Percentiles rank a stretch among this genome's conserved stretches.
Evolutionary conservation across 1,140 invertebrate genomes (phyloP).

Genomic region (Muscidifurax raptorellus): DNA sequence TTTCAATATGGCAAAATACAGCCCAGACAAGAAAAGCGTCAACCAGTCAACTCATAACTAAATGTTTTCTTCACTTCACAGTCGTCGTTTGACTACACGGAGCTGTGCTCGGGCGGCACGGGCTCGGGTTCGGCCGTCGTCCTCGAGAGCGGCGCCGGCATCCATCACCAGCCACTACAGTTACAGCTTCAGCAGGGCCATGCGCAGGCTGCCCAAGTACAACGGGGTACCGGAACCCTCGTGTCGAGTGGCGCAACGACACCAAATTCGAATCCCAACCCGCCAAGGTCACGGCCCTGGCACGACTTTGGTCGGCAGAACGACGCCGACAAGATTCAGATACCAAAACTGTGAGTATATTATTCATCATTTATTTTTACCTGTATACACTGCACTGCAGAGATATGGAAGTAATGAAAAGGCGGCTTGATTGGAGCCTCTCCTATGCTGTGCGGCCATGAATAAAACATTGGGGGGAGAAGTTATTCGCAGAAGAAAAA

Average conservation of each 20-base stretch:
- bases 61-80: constrained; percentile 64
- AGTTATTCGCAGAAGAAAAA: neutral
- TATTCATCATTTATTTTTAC: neutral
- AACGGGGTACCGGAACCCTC: constrained; percentile 74
- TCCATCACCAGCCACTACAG: constrained; percentile 73
- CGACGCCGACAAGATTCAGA: constrained; percentile 96
- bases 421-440: neutral
- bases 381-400: too few species aligned
- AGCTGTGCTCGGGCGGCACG: constrained; percentile 84
- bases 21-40: too few species aligned
- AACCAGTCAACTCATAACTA: too few species aligned
- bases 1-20: too few species aligned
- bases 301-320: constrained; percentile 94
- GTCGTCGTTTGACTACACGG: constrained; percentile 90
- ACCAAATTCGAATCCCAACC: constrained; percentile 78
- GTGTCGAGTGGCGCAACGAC: constrained; percentile 78
- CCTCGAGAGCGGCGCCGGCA: constrained; percentile 71
- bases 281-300: constrained; percentile 89
- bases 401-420: neutral
- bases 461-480: neutral
- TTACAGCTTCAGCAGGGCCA: constrained; percentile 70
- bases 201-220: constrained; percentile 57
- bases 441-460: neutral
- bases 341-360: constrained; percentile 95
- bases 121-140: constrained; percentile 68